Base-by-base conservation (phyloP, 2,113 vertebrate genomes). In the Lucifuga dentata region DNA sequence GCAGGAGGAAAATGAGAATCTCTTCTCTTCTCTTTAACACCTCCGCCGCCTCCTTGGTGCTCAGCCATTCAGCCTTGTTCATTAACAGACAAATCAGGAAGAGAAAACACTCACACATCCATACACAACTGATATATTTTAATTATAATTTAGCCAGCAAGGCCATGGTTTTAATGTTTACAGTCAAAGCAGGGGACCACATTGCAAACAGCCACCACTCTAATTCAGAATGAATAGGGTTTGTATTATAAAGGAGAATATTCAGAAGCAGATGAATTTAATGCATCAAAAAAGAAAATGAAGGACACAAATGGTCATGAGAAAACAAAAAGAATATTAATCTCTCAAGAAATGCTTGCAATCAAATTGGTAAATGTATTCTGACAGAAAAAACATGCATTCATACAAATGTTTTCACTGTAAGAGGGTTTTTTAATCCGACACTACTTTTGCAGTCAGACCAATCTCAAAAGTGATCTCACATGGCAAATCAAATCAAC, bases 401-500 rank as follows among this genome's bases (percentile, higher is more conserved):
- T 16, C 43, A 63, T 36, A 57, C 19, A n/a, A 26, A 57, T 66
- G 24, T 74, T 77, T 24, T 63, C 45, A 49, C 26, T 32, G 11
- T 16, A 6, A 8, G 11, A 5, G 11, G 6, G n/a, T 48, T 38
- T 29, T 50, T 29, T 5, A 3, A 52, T 53, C 29, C 32, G 23
- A 45, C 20, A 39, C 3, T 12, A 61, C 29, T 43, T 49, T 3
- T 53, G 24, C 55, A 56, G 65, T 44, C 49, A 58, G 48, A 49
- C 24, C 7, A 38, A 33, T 68, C 73, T 78, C 73, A 8, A 23
- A 29, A 43, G 48, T 3, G 13, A 70, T 64, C 62, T 58, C 46
- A 70, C 66, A 35, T 29, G 48, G 46, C 51, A 78, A 83, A 84
- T 84, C 38, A 81, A 65, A 77, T 77, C 82, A 79, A 76, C 32